Conservation (phyloP, 2,113 vertebrate genomes). For the Periophthalmus modestus region DNA sequence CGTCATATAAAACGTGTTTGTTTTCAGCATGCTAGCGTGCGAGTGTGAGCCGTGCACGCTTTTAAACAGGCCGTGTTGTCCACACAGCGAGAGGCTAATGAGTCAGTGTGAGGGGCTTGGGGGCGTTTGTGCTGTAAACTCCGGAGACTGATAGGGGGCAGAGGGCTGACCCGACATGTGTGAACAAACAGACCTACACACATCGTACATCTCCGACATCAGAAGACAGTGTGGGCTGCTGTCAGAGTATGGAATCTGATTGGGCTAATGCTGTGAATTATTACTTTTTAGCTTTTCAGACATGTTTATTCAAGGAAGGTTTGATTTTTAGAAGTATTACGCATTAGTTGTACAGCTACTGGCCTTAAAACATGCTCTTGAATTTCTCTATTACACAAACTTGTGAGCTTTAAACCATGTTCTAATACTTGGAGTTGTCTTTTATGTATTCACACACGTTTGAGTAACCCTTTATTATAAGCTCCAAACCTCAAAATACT, state of each 20-base stretch:
- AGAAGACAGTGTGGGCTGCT: background rate
- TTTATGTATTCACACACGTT: no score
- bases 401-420: no score
- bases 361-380: no score
- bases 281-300: no score
- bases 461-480: no score
- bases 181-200: background rate
- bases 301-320: no score
- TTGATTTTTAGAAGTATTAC: no score
- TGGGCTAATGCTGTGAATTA: no score
- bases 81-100: slow-evolving; percentile 1
- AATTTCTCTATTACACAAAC: no score
- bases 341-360: no score
- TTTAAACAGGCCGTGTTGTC: slow-evolving; percentile 10
- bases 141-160: background rate
- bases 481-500: no score
- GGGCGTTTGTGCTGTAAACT: slow-evolving; percentile 8
- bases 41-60: background rate
- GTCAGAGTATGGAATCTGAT: background rate
- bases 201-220: background rate
- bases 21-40: slow-evolving; percentile 7
- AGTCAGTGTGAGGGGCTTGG: background rate
- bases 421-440: no score
- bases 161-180: background rate
- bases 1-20: background rate